These are phyloP conservation scores for Dendroctonus valens DNA, from an alignment of 1,140 invertebrate species.

Conservation along the genomic window DNA sequence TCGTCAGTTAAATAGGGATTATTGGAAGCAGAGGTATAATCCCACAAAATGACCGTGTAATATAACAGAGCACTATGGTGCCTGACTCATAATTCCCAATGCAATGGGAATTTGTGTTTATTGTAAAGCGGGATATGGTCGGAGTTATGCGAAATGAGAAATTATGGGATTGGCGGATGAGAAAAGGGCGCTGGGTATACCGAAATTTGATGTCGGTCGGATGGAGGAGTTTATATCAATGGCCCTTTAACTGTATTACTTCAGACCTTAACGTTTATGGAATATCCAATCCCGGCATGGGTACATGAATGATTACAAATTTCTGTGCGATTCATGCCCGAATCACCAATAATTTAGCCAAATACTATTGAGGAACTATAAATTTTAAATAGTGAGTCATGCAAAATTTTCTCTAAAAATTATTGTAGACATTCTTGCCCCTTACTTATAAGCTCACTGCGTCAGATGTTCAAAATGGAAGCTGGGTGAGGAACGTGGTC, in stretches of 20 bases:
- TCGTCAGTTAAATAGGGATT: no score
- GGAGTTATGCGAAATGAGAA: background rate
- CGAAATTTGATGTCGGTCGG: background rate
- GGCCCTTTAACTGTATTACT: constrained; percentile 8
- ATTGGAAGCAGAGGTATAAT: no score
- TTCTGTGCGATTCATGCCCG: no score
- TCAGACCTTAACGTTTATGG: background rate
- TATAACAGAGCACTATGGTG: background rate
- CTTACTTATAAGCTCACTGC: constrained; percentile 6
- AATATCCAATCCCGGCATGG: constrained; percentile 4
- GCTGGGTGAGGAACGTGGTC: constrained; percentile 13
- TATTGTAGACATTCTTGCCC: background rate
- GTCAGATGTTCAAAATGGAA: constrained; percentile 29
- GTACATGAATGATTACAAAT: no score
- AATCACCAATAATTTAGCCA: background rate
- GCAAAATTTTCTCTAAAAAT: background rate
- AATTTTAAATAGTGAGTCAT: background rate
- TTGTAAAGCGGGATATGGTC: background rate
- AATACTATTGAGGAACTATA: background rate
- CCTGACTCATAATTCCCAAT: background rate
- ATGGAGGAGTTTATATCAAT: constrained; percentile 4
- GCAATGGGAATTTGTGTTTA: background rate
- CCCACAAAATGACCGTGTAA: no score
- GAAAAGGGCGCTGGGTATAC: background rate
- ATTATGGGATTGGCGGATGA: background rate